Conservation (phyloP, 2,797 vertebrate genomes). For the Poeciliopsis turneri region DNA sequence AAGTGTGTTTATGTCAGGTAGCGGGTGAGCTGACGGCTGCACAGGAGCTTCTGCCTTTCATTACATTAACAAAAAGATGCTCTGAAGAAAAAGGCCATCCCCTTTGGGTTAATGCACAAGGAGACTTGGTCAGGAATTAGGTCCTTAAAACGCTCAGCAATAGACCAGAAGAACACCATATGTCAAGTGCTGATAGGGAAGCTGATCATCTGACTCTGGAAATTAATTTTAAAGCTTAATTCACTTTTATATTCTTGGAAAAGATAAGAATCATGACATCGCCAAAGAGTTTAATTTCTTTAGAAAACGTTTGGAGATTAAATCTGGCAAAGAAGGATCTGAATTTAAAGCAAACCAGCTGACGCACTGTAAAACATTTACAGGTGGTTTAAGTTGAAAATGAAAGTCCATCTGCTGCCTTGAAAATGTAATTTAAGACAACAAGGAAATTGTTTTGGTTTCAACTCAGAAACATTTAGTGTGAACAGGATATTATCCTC, state of each 20-base stretch:
- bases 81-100: constrained; percentile 36
- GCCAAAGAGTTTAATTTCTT: constrained; percentile 11
- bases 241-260: constrained; percentile 16
- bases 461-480: too few species aligned
- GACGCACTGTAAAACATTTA: constrained; percentile 3
- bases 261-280: constrained; percentile 36
- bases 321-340: constrained; percentile 22
- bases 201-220: constrained; percentile 26
- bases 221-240: constrained; percentile 31
- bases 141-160: constrained; percentile 52
- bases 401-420: too few species aligned
- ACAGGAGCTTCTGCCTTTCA: constrained; percentile 63
- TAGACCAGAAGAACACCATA: constrained; percentile 34
- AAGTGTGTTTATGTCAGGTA: constrained; percentile 77
- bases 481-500: too few species aligned
- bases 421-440: too few species aligned
- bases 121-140: constrained; percentile 46
- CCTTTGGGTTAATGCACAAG: constrained; percentile 50
- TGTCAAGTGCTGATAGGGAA: constrained; percentile 38
- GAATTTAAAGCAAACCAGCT: constrained; percentile 50
- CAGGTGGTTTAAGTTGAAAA: too few species aligned
- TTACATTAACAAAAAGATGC: constrained; percentile 74
- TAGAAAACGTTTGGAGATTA: constrained; percentile 27
- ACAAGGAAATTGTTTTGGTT: too few species aligned
- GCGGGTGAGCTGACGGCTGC: constrained; percentile 54